Evolutionary conservation across 1,140 invertebrate genomes (phyloP), one percentile per base, ranked within the genome.

Genomic region (Aphelinus certus): DNA sequence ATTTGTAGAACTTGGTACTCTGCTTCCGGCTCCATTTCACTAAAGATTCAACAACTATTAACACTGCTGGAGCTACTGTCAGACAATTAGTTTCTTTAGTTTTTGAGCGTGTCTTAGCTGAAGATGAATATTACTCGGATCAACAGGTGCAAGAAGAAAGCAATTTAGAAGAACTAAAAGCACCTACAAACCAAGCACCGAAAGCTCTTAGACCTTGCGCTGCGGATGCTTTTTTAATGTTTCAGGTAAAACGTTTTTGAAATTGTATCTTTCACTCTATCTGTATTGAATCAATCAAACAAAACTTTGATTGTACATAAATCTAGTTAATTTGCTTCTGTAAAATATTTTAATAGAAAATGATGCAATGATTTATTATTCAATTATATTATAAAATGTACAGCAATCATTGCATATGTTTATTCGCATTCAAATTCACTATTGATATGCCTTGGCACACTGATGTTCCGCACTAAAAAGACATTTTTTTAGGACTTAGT

Each of bases 1-100:
- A 48, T 63, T 48, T 91, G 64, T 84, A 98, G 94, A 97, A 97
- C 75, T 90, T 99, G 81, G 97, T 98, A 42, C 88, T 99, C 71
- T 98, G 97, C 88, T 97, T 99, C 86, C 92, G 97, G 6, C 91
- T 99, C 76, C 96, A 99, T 85, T 96, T 97, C 82, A 93, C 95
- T 5, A 96, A 98, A 89, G 94, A 99, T 89, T 92, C 93, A 45
- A 97, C 95, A 71, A 97, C 96, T 58, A 96, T 96, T 48, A 99
- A 99, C 84, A 98, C 97, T 60, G 97, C 98, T 2, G 97, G 97
- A 47, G 98, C 98, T 7, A 98, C 97, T 46, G 96, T 99, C 3
- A 89, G 98, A 61, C 98, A 99, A 84, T 88, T 99, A 60, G 97
- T 99, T n/a, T 96, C 96, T 58, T 89, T 97, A 60, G 96, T 99